These are phyloP conservation scores for Apodemia duryi DNA, from an alignment of 2,888 invertebrate species.

Conservation along the genomic window DNA sequence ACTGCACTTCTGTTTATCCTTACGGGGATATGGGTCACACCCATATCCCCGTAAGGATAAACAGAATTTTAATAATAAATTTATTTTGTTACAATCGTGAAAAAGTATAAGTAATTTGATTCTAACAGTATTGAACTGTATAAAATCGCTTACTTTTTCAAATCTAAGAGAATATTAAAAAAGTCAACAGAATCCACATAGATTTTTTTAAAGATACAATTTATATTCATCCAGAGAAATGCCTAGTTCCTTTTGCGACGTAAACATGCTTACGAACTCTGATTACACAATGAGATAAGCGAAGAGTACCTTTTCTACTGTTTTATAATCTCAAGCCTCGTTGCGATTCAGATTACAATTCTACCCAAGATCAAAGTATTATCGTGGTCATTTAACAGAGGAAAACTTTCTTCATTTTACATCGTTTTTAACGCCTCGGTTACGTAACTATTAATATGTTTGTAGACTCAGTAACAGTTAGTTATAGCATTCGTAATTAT, in stretches of 20 bases:
- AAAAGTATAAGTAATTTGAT: no score
- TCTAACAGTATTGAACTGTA: no score
- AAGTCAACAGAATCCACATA: background rate
- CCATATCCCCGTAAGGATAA: no score
- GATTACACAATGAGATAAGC: slow-evolving; percentile 25
- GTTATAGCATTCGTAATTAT: no score
- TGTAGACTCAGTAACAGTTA: no score
- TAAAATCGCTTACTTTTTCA: background rate
- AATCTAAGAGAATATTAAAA: background rate
- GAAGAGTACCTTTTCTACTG: background rate
- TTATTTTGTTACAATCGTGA: no score
- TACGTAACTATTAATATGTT: no score
- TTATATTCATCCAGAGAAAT: slow-evolving; percentile 20
- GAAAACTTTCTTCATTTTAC: background rate
- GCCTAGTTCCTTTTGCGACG: background rate
- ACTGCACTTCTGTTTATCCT: no score
- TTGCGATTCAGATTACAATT: slow-evolving; percentile 3
- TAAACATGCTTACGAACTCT: slow-evolving; percentile 19
- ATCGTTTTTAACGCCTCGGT: background rate
- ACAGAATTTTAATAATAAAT: no score
- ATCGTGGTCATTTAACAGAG: background rate
- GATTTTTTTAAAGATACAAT: slow-evolving; percentile 19
- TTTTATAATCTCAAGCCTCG: slow-evolving; percentile 8
- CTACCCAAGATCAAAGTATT: slow-evolving; percentile 4
- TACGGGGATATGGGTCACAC: no score